Base-by-base conservation (phyloP, 2,797 vertebrate species). In the Danio aesculapii region DNA sequence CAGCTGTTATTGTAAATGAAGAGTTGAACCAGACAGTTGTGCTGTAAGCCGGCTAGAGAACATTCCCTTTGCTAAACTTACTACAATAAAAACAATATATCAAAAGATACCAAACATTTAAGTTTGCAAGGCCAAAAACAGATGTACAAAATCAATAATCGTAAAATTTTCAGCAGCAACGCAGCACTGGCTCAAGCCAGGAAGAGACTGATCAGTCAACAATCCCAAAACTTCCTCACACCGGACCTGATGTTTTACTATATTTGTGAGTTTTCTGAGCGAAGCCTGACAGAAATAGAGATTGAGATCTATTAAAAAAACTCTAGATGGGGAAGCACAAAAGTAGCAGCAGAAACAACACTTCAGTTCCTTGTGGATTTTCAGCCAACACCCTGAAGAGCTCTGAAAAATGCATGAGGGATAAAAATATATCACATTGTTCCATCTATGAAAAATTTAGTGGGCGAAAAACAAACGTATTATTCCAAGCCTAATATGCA, bases 381-480 rank as follows among this genome's bases (percentile, higher is more conserved):
- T 79, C 47, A 73, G 53, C 53, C 17, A 30, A 46, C 61, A 55
- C 71, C 57, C 57, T 46, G 49, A 63, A 58, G 66, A 79, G 21
- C 19, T 6, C 47, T 75, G 6, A 79, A 68, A 79, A 79, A 74
- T 79, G 57, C 70, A 75, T 62, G 63, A 79, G 59, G 74, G 41
- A 68, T 69, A 83, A 83, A 79, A 61, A 83, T 63, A 58, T 78
- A 83, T 67, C 63, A 79, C 52, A 66, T 50, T 62, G 55, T 46
- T 53, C 46, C 62, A 73, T 62, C 62, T 61, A 74, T 79, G 12
- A 79, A 83, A 75, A 19, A 74, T 67, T 8, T 74, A 78, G 70
- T 41, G 64, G 44, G 62, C 8, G 21, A 6, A 47, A 41, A 64
- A 62, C 64, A 79, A 75, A 79, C 19, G 0, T 59, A 74, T 83